Evolutionary conservation across 2,888 invertebrate species (phyloP), one percentile per base, ranked within the genome.

Genomic region (Isotomurus palustris): DNA sequence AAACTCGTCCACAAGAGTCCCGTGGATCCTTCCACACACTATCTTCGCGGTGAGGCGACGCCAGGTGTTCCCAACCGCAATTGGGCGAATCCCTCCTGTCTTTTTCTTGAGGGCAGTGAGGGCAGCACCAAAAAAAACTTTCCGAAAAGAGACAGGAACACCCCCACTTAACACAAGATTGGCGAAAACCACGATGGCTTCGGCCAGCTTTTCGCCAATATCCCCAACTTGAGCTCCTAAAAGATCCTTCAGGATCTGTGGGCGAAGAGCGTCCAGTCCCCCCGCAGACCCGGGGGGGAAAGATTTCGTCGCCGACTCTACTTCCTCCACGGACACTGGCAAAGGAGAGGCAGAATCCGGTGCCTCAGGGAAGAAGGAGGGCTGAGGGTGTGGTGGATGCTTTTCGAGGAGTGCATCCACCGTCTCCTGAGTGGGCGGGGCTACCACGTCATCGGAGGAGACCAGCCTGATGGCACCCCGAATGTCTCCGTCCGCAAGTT

Each of bases 21-120:
- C 10, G 8, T 8, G 12, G 10, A 32, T 32, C 32, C 32, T 32
- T 8, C 10, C 32, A 8, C 8, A 32, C 12, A 12, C 32, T 32
- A 32, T 32, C 12, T 32, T 32, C 12, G 32, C 32, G 32, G 12
- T 12, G 10, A 32, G 32, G 8, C 32, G 8, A 10, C 32, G 32
- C 32, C 32, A 32, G 10, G 32, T 29, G 22, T 22, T 22, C 1
- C 58, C 58, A 12, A 62, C 53, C 12, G 60, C 63, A 21, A 63
- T 58, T 2, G 63, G 63, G 2, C 60, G 32, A 21, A 63, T 27
- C 6, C 62, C 62, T 1, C 59, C 62, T 38, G 48, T 56, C 29
- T 59, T 59, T 22, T 62, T 62, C 8, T 22, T 35, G 1, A 62
- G 28, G 6, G 62, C 58, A 17, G 48, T 52, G 10, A 62, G 44